Conservation (phyloP, 2,888 invertebrate species). For the Calameuta pallipes region DNA sequence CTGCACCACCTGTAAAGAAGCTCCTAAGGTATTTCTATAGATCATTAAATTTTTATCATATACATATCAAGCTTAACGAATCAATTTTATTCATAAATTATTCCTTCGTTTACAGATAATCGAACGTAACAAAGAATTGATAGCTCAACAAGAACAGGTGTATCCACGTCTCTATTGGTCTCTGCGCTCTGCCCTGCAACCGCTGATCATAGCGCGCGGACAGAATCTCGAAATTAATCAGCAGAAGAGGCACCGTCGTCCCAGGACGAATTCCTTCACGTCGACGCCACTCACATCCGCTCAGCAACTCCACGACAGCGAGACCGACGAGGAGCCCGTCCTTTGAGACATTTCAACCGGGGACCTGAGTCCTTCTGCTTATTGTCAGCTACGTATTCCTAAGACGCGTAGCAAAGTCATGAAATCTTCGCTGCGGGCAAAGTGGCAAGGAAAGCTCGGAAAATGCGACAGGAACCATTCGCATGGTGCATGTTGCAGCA, state of each 20-base stretch:
- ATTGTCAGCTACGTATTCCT: neutral
- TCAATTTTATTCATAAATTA: neutral
- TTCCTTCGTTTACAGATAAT: conserved; percentile 64
- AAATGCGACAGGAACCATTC: neutral
- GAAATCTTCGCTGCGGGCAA: neutral
- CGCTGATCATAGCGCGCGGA: conserved; percentile 73
- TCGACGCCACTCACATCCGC: conserved; percentile 71
- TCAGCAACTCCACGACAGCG: conserved; percentile 70
- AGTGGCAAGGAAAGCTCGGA: neutral
- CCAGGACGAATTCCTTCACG: conserved; percentile 72
- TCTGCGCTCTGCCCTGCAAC: conserved; percentile 80
- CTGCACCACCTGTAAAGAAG: conserved; percentile 66
- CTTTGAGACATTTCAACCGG: conserved; percentile 60
- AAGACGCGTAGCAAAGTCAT: neutral
- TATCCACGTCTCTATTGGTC: conserved; percentile 82
- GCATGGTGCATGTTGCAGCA: neutral
- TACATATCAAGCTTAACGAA: neutral
- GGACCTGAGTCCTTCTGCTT: neutral
- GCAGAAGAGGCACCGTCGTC: conserved; percentile 69
- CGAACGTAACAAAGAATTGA: conserved; percentile 74
- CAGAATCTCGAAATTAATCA: conserved; percentile 62
- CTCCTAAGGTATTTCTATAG: conserved; percentile 66
- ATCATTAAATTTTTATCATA: neutral
- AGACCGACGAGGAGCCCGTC: conserved; percentile 76
- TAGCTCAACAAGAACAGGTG: conserved; percentile 80